Conservation (phyloP, 2,113 vertebrate species). For the Cottus gobio region DNA sequence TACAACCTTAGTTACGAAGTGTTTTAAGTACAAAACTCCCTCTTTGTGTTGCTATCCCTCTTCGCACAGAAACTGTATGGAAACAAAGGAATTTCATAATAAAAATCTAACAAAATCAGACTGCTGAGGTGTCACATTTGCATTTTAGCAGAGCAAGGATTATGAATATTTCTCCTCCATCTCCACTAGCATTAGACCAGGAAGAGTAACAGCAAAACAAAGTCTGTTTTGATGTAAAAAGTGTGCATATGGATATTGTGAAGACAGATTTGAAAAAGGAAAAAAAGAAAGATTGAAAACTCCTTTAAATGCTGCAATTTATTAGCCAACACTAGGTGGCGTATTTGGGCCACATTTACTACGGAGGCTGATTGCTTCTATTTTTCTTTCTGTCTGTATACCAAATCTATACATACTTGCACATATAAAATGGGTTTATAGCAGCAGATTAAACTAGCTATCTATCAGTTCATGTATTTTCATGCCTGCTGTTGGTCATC, state of each 20-base stretch:
- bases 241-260: neutral
- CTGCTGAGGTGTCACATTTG: neutral
- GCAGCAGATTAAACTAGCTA: too few species aligned
- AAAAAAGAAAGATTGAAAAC: too few species aligned
- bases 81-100: neutral
- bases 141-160: neutral
- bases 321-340: conserved; percentile 71
- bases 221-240: neutral
- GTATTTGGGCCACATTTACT: conserved; percentile 36
- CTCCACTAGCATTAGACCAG: neutral
- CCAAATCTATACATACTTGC: too few species aligned
- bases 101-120: neutral
- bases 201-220: conserved; percentile 12
- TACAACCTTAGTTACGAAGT: neutral
- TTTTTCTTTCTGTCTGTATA: too few species aligned
- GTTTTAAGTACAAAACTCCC: neutral
- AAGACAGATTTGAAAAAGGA: neutral
- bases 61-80: neutral
- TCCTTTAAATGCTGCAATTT: conserved; percentile 43
- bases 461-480: neutral
- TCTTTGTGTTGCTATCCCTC: neutral
- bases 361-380: neutral
- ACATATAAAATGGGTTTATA: too few species aligned
- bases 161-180: neutral
- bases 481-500: conserved; percentile 31